Base-by-base conservation (phyloP, 1,140 invertebrate species). In the Apolygus lucorum region DNA sequence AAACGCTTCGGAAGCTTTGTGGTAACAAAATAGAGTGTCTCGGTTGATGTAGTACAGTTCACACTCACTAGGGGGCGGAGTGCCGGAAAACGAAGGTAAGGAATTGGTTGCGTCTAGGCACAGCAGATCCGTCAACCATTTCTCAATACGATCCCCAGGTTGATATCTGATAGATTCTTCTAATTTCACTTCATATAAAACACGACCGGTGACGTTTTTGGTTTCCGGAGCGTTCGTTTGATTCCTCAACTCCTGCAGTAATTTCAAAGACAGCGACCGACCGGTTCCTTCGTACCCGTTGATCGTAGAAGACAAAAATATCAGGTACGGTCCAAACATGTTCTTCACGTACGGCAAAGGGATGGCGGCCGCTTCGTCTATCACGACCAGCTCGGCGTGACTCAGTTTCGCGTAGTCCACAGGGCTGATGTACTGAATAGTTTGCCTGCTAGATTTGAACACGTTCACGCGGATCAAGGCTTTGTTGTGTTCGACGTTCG, bases 291-390 rank as follows among this genome's bases (percentile, higher is more conserved):
- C 98, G 79, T 99, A 87, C 76, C 95, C 96, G 78, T 97, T 96
- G 28, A 99, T 93, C 0, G 98, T 99, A 0, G 97, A 99, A 0
- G 98, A 89, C 76, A 99, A 86, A 77, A 99, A 95, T 2, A 96
- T 91, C 34, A 99, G 82, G 77, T 98, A 98, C 0, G 95, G 93
- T 0, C 94, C 94, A 66, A 95, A 83, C 77, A 98, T 89, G 52
- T 88, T 85, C 76, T 94, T 94, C 0, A 99, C 96, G 74, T 94
- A 85, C 0, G 94, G 91, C 63, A 99, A 80, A 0, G 98, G 98
- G 74, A 99, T 99, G 22, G 97, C 98, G 1, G 97, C 98, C 11
- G 98, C 98, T 83, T 99, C 98, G 79, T 99, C 98, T 74, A 99
- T 98, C 24, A 99, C 87, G 28, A 99, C 82, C 14, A 99, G 79